Evolutionary conservation across 2,888 invertebrate species (phyloP), one percentile per base, ranked within the genome.

Genomic region (Amphipyra tragopoginis): DNA sequence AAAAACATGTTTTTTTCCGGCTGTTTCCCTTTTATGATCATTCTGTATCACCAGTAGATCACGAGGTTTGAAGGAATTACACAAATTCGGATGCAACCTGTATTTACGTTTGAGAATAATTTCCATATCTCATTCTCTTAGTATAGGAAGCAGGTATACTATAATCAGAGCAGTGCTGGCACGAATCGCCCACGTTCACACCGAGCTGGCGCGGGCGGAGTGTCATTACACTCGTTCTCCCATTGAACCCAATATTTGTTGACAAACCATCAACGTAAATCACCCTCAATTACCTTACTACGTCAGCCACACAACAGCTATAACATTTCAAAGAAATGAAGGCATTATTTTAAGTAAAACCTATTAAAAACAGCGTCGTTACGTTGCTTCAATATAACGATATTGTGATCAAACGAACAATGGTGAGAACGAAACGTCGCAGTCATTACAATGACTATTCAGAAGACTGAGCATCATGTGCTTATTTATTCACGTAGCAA

Each of bases 231-330:
- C 29, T 58, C 40, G 8, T 44, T 14, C 13, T 14, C 21, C 10
- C 49, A 42, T 33, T 50, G 15, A 43, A 49, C 29, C 36, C 54
- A 43, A 40, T 55, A 42, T 42, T 45, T 52, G 39, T 44, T 38
- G 43, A 49, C 36, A 39, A 44, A 48, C 14, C 39, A 48, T 15
- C 11, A 7, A 40, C 39, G 33, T 44, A 34, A 38, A 48, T 52
- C 42, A 44, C 13, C 38, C 11, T 21, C 11, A 11, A 10, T 11
- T 13, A 15, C 21, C 8, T 6, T 6, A 13, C 10, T 29, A 36
- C 34, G 52, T 42, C 39, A 59, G 2, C 8, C 44, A 29, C 34
- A 51, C 21, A 38, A 39, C 13, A 55, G 11, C n/a, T 13, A 8
- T 21, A 7, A 53, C 13, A 38, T 42, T 60, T 50, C 21, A 34